Conservation (phyloP, 1,140 invertebrate species). For the Phenacoccus solenopsis region DNA sequence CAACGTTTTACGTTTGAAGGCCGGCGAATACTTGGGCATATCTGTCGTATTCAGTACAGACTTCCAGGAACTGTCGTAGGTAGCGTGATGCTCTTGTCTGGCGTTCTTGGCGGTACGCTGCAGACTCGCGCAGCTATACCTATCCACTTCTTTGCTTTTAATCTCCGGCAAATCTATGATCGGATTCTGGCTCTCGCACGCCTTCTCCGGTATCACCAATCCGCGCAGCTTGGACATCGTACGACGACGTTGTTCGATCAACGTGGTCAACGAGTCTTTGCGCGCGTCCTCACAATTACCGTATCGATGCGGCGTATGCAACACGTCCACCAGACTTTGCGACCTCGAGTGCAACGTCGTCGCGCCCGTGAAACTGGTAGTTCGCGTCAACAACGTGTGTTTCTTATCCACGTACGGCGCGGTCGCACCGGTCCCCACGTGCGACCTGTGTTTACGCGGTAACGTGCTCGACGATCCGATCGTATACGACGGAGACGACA, state of each 20-base stretch:
- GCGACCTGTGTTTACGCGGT: slow-evolving; percentile 24
- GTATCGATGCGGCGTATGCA: slow-evolving; percentile 19
- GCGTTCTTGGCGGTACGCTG: not conserved
- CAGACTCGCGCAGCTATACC: slow-evolving; percentile 23
- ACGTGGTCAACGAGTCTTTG: slow-evolving; percentile 40
- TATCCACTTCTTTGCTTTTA: slow-evolving; percentile 45
- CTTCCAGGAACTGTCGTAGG: slow-evolving; percentile 36
- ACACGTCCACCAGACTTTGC: slow-evolving; percentile 37
- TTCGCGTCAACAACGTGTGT: slow-evolving; percentile 32
- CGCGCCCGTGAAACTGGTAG: slow-evolving; percentile 38
- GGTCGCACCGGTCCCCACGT: not conserved
- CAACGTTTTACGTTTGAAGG: slow-evolving; percentile 62
- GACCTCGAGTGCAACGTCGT: slow-evolving; percentile 33
- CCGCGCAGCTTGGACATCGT: slow-evolving; percentile 71
- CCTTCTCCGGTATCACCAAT: slow-evolving; percentile 68
- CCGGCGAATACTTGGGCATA: slow-evolving; percentile 67
- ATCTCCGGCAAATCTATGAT: slow-evolving; percentile 65
- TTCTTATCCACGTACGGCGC: not conserved
- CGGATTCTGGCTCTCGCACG: slow-evolving; percentile 38
- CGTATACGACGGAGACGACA: slow-evolving; percentile 25
- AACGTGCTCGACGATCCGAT: slow-evolving; percentile 24
- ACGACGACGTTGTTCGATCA: slow-evolving; percentile 64
- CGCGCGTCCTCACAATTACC: not conserved
- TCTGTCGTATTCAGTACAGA: slow-evolving; percentile 31
- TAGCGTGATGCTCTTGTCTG: not conserved